These are phyloP conservation scores for Corythornis cristatus DNA, from an alignment of 2,113 vertebrate species.

Conservation along the genomic window DNA sequence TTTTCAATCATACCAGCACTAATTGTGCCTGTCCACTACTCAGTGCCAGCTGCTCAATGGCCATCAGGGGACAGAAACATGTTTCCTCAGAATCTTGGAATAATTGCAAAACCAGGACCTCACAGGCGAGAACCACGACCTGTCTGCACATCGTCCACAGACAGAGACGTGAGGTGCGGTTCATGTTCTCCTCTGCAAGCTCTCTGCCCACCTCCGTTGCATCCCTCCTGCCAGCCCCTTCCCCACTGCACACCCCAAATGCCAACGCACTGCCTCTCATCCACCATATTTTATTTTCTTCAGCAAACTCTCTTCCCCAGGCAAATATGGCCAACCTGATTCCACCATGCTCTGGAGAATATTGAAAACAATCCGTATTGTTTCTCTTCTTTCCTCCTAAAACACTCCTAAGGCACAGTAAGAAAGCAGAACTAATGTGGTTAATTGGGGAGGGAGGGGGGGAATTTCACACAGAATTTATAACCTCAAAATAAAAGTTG, in stretches of 20 bases:
- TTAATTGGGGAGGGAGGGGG: not conserved
- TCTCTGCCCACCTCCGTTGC: not conserved
- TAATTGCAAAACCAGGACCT: not conserved
- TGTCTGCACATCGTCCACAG: not conserved
- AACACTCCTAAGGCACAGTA: not conserved
- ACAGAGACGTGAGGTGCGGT: not conserved
- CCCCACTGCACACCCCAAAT: not conserved
- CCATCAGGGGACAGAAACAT: not conserved
- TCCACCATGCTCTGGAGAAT: not conserved
- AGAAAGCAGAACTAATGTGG: not conserved
- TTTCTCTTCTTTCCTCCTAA: not conserved
- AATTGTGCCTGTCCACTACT: not conserved
- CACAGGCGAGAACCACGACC: rapidly evolving
- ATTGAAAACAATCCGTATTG: not conserved
- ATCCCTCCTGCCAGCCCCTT: not conserved
- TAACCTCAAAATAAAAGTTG: constrained; percentile 3
- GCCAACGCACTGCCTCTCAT: rapidly evolving
- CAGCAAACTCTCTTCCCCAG: not conserved
- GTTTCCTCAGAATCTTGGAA: not conserved
- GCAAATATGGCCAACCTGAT: rapidly evolving
- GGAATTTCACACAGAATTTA: not conserved
- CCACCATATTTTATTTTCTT: not conserved
- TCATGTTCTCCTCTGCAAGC: not conserved
- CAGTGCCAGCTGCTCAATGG: not conserved
- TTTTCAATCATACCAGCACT: not conserved